Base-by-base conservation (phyloP, 2,113 vertebrate species). In the Garra rufa region DNA sequence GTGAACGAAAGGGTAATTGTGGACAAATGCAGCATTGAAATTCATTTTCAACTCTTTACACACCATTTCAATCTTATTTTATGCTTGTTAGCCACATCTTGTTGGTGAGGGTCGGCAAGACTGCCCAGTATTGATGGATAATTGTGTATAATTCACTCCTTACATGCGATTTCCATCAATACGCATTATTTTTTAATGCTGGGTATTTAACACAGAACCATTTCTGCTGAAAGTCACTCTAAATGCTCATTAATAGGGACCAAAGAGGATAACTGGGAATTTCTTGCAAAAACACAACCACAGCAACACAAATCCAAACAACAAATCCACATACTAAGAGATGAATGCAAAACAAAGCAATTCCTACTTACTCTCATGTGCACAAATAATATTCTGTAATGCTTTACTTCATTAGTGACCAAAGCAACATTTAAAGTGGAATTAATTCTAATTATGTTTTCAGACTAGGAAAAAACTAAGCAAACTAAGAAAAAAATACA, bases 11-110 rank as follows among this genome's bases (percentile, higher is more conserved):
- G 97, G 96, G 97, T 99, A 98, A 99, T 99, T 99, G 98, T 96
- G 97, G 96, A 99, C 98, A 99, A 99, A 99, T 97, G 97, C 95
- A 92, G 97, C 97, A 99, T 98, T 99, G 96, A 99, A 99, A 99
- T 99, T 98, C 96, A 99, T 99, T 98, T 97, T 97, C 97, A 97
- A 97, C 97, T 97, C 97, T 96, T 99, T 98, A 98, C 96, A 95
- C 97, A 98, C 98, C 98, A 98, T 99, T 98, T 97, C 97, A 99
- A 99, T 99, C 98, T 97, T 98, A 98, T 99, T 99, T 99, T 99
- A 97, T 99, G 98, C 97, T 95, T 99, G 97, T 99, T 99, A 99
- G 97, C 98, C 96, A 98, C 96, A 97, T 98, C 97, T 96, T 98
- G 97, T 98, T 97, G 97, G 95, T 96, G 95, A 95, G 96, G 96